phyloP scores from a whole-genome alignment of 35 echinoderm and acorn worm species.

The Apostichopus japonicus region DNA sequence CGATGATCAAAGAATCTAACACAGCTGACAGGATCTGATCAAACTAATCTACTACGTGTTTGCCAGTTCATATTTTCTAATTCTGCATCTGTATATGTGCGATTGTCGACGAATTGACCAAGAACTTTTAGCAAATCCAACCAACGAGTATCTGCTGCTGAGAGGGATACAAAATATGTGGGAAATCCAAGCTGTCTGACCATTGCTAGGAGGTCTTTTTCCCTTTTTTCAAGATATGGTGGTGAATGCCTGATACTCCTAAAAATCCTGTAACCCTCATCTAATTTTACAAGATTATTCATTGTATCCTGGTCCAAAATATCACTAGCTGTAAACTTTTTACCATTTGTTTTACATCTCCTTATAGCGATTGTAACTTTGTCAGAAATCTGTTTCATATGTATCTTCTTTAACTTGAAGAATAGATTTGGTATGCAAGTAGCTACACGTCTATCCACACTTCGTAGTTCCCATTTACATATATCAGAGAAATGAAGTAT shows the following conservation, averaged over 20 bases:
- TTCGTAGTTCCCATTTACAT: slow-evolving; percentile 49
- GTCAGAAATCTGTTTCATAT: slow-evolving; percentile 8
- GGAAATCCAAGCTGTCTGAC: not conserved
- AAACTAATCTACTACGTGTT: slow-evolving; percentile 32
- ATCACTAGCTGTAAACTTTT: not conserved
- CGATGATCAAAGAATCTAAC: slow-evolving; percentile 52
- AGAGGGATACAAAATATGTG: slow-evolving; percentile 29
- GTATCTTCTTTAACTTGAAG: slow-evolving; percentile 19
- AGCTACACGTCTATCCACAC: slow-evolving; percentile 41
- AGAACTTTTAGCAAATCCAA: slow-evolving; percentile 17
- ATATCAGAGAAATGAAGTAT: slow-evolving; percentile 32
- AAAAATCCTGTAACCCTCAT: slow-evolving; percentile 50
- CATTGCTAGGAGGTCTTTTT: not conserved
- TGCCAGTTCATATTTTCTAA: slow-evolving; percentile 52
- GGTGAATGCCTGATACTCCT: not conserved
- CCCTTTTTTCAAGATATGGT: slow-evolving; percentile 1
- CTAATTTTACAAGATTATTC: not conserved
- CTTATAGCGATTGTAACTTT: not conserved
- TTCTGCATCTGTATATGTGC: slow-evolving; percentile 33
- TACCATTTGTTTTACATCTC: not conserved
- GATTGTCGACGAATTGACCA: slow-evolving; percentile 3
- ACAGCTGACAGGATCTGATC: slow-evolving; percentile 69
- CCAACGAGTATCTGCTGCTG: slow-evolving; percentile 55
- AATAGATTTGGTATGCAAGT: not conserved
- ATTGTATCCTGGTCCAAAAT: not conserved